Evolutionary conservation across 2,113 vertebrate species (phyloP).

Genomic region (Cyprinus carpio): DNA sequence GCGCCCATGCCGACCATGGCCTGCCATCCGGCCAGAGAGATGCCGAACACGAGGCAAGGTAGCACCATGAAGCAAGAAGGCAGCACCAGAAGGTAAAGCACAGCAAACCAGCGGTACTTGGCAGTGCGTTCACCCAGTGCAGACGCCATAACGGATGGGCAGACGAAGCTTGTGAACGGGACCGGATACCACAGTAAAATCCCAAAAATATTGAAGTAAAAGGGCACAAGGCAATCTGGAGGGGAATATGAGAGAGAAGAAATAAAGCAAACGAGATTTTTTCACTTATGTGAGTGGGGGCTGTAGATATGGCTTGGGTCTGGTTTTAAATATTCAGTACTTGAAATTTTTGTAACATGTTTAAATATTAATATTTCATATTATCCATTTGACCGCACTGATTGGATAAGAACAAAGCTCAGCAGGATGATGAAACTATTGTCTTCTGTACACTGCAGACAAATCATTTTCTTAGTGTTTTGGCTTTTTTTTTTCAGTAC

Average conservation of each 20-base stretch:
- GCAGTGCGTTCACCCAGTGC: constrained; percentile 77
- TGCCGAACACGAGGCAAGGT: constrained; percentile 80
- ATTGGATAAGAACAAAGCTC: too few species aligned
- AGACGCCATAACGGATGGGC: constrained; percentile 85
- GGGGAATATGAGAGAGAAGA: neutral
- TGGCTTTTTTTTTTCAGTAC: too few species aligned
- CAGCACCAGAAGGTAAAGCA: constrained; percentile 83
- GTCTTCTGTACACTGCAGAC: too few species aligned
- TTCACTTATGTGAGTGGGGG: neutral
- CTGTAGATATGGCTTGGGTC: neutral
- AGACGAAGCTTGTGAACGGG: constrained; percentile 80
- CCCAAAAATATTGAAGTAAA: constrained; percentile 88
- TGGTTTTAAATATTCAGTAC: neutral
- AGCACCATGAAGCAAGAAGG: constrained; percentile 87
- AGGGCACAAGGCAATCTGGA: constrained; percentile 86
- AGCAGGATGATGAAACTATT: too few species aligned
- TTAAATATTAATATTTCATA: neutral
- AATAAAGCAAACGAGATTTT: neutral
- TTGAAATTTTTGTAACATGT: too few species aligned
- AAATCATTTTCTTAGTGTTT: too few species aligned
- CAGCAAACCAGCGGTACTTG: constrained; percentile 87
- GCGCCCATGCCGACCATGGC: constrained; percentile 78
- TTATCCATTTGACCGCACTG: neutral
- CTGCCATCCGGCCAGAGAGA: constrained; percentile 85
- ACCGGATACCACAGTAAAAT: constrained; percentile 87